phyloP scores from a whole-genome alignment of 2,797 vertebrate genomes.

The Meda fulgida region DNA sequence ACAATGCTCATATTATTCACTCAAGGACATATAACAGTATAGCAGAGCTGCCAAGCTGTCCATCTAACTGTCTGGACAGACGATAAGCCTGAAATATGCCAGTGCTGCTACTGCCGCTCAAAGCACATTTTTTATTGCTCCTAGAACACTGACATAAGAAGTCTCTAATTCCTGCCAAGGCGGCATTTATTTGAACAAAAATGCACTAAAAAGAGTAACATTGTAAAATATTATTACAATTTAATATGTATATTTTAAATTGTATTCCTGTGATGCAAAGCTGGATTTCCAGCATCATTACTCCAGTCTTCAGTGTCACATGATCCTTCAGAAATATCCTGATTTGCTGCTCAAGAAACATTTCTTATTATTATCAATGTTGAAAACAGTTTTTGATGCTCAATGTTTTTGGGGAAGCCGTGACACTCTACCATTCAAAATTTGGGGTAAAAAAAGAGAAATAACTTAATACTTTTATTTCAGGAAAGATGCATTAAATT shows the following conservation, averaged over 20 bases:
- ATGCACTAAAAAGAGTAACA: neutral
- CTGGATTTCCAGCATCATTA: neutral
- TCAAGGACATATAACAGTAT: neutral
- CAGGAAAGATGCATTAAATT: neutral
- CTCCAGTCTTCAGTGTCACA: neutral
- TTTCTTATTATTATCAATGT: neutral
- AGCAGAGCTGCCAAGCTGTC: slow-evolving; percentile 11
- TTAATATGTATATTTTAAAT: neutral
- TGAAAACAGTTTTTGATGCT: neutral
- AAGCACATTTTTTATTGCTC: neutral
- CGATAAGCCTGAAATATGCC: neutral
- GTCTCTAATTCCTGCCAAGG: neutral
- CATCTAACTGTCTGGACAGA: neutral
- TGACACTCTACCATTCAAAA: neutral
- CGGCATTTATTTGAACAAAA: neutral
- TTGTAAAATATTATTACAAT: neutral
- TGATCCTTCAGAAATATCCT: neutral
- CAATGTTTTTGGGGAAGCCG: neutral
- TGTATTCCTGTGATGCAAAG: too few relatives aligned
- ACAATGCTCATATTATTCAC: neutral
- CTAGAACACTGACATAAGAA: neutral
- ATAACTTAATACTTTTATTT: neutral
- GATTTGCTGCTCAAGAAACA: neutral
- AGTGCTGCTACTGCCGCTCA: neutral
- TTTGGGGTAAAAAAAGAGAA: neutral